Conservation (phyloP, 2,888 invertebrate genomes). For the Hyalella azteca region DNA sequence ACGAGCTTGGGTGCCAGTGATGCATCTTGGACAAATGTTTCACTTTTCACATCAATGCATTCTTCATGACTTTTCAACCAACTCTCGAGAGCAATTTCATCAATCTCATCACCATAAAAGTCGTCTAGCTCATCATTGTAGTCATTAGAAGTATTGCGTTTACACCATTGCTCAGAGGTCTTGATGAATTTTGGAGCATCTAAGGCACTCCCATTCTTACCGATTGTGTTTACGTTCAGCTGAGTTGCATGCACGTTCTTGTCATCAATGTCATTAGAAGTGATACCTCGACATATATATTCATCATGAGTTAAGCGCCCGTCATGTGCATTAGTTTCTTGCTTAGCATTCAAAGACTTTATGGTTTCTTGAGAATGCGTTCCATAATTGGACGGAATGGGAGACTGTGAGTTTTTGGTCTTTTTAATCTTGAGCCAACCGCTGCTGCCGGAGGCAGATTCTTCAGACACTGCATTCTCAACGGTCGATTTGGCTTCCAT, state of each 20-base stretch:
- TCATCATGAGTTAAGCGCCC: neutral
- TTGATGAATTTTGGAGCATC: too few relatives aligned
- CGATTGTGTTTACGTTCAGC: too few relatives aligned
- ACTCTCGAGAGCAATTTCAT: neutral
- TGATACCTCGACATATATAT: neutral
- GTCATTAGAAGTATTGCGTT: neutral
- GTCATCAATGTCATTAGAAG: neutral
- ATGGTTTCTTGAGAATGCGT: neutral
- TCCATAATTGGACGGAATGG: neutral
- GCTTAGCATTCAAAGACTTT: neutral
- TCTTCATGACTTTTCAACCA: slow-evolving; percentile 8
- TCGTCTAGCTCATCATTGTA: neutral
- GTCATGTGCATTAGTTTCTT: neutral
- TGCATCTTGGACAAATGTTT: neutral
- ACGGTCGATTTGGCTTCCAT: neutral
- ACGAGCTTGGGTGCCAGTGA: neutral
- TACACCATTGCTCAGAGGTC: too few relatives aligned
- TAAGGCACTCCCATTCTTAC: too few relatives aligned
- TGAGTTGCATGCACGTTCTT: too few relatives aligned
- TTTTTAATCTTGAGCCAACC: neutral
- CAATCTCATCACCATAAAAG: slow-evolving; percentile 30
- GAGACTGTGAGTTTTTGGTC: neutral
- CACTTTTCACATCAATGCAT: neutral
- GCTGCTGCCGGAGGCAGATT: neutral
- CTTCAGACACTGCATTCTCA: neutral